A percentile compares a stretch with the other conserved stretches of the same genome.
phyloP scores from a whole-genome alignment of 2,888 invertebrate species.

The Eupithecia vulgata region DNA sequence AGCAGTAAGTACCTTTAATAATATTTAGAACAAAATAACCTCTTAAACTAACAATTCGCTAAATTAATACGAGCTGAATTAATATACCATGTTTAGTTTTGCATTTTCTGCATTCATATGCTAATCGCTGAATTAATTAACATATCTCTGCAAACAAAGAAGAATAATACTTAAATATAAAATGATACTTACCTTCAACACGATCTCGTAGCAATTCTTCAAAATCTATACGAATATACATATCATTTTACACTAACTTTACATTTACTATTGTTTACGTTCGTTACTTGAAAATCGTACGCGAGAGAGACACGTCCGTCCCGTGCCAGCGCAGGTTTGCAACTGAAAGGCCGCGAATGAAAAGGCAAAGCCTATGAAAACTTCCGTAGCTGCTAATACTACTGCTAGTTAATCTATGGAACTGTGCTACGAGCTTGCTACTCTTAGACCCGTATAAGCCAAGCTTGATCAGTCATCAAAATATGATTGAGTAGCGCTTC shows the following conservation, averaged over 20 bases:
- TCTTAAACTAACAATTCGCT: not conserved
- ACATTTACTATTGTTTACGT: conserved; percentile 59
- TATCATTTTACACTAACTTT: conserved; percentile 51
- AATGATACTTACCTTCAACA: conserved; percentile 36
- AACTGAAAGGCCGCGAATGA: conserved; percentile 47
- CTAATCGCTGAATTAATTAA: conserved; percentile 15
- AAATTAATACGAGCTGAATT: not conserved
- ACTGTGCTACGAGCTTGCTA: conserved; percentile 28
- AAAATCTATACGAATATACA: conserved; percentile 40
- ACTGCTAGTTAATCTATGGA: not conserved
- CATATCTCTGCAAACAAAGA: not conserved
- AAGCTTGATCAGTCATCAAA: too few species aligned
- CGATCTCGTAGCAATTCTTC: conserved; percentile 43
- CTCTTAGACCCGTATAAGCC: not conserved
- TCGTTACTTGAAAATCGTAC: conserved; percentile 46
- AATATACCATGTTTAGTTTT: not conserved
- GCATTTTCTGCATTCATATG: conserved; percentile 7
- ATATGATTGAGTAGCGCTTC: too few species aligned
- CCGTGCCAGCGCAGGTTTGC: conserved; percentile 50
- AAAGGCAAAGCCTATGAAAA: conserved; percentile 33
- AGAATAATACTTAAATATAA: not conserved
- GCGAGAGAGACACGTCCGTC: conserved; percentile 49
- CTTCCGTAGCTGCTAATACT: conserved; percentile 33
- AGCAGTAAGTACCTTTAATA: too few species aligned
- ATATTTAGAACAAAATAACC: not conserved